These are phyloP conservation scores for Harpegnathos saltator DNA, from an alignment of 1,140 invertebrate species.

Conservation along the genomic window DNA sequence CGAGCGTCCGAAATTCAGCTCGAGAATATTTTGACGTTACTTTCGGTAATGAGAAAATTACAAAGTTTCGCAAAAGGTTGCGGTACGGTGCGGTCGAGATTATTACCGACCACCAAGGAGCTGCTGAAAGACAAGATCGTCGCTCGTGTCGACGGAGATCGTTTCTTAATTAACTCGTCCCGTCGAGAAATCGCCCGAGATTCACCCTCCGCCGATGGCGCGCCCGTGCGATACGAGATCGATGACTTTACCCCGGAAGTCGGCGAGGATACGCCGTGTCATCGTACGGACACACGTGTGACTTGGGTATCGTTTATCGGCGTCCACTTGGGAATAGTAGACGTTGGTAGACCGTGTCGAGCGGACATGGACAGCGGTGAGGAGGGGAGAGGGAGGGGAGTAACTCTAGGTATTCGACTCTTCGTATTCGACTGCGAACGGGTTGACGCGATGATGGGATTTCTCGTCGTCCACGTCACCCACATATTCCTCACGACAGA, in stretches of 20 bases:
- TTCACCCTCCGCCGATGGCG: neutral
- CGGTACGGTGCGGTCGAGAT: too few species aligned
- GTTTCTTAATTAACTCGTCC: constrained; percentile 69
- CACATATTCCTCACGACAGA: neutral
- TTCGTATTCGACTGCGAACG: too few species aligned
- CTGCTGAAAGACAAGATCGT: neutral
- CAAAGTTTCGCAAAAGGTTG: too few species aligned
- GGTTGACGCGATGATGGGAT: neutral
- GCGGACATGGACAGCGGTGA: too few species aligned
- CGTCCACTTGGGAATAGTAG: too few species aligned
- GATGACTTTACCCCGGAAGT: constrained; percentile 39
- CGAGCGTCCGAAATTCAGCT: too few species aligned
- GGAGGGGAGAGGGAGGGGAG: too few species aligned
- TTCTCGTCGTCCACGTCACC: neutral
- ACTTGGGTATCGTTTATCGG: constrained; percentile 58
- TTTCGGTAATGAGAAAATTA: too few species aligned
- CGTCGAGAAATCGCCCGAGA: constrained; percentile 18
- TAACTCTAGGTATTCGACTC: too few species aligned
- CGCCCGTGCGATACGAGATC: constrained; percentile 58
- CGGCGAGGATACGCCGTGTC: neutral
- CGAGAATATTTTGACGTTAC: too few species aligned
- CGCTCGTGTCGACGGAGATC: constrained; percentile 26
- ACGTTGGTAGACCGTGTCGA: too few species aligned
- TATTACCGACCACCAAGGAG: too few species aligned
- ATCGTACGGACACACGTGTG: neutral